Conservation (phyloP, 2,888 invertebrate species). For the Drosophila anomalipes region DNA sequence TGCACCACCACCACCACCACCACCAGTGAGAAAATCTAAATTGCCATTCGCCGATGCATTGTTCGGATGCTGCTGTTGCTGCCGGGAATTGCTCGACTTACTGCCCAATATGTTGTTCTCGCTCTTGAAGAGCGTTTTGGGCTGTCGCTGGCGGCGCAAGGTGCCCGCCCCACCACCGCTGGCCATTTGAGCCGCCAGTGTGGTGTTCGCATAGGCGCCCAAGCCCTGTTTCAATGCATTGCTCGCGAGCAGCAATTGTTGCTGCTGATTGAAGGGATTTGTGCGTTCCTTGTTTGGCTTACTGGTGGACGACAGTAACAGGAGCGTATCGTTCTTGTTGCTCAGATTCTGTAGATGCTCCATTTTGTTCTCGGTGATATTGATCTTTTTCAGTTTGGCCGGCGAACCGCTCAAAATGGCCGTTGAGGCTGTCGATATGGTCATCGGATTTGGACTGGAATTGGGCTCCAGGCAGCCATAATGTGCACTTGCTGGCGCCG, state of each 20-base stretch:
- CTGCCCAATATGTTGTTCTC: conserved; percentile 84
- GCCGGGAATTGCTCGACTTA: conserved; percentile 35
- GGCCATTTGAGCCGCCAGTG: conserved; percentile 80
- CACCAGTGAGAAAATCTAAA: conserved; percentile 79
- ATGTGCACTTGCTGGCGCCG: conserved; percentile 85
- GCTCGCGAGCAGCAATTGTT: conserved; percentile 82
- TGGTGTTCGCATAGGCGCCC: conserved; percentile 83
- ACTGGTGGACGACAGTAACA: not conserved
- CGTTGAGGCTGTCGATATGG: conserved; percentile 82
- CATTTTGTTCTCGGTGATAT: conserved; percentile 84
- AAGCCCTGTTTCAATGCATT: conserved; percentile 83
- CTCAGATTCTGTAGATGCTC: conserved; percentile 54
- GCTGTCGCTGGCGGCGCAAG: conserved; percentile 84
- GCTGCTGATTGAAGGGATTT: conserved; percentile 81
- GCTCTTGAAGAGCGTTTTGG: conserved; percentile 84
- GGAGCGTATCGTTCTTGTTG: conserved; percentile 49
- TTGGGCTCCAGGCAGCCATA: conserved; percentile 79
- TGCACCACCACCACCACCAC: conserved; percentile 17
- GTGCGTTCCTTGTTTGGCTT: conserved; percentile 44
- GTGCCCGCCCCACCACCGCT: conserved; percentile 83
- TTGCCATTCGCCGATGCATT: conserved; percentile 36
- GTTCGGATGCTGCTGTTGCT: conserved; percentile 1
- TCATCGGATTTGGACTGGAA: conserved; percentile 82
- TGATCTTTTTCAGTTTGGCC: conserved; percentile 81
- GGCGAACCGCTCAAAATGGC: conserved; percentile 72